Percentiles rank a stretch among this genome's conserved stretches.
phyloP scores from a whole-genome alignment of 1,140 invertebrate species.

The Drosophila nannoptera region DNA sequence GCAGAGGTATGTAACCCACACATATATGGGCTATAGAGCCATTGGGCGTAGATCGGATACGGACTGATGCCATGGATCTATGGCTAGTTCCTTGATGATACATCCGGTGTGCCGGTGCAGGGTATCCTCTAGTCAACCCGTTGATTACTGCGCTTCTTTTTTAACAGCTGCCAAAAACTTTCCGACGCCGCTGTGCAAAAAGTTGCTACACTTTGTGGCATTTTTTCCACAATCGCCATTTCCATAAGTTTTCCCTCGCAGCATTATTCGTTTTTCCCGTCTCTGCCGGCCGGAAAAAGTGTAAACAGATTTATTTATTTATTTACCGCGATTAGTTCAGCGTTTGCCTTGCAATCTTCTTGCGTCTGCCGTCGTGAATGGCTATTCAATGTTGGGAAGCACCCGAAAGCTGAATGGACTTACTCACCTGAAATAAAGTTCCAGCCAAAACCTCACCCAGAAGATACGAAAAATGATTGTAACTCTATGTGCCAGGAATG shows the following conservation, averaged over 20 bases:
- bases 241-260: slow-evolving; percentile 14
- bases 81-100: too few relatives aligned
- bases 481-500: slow-evolving; percentile 21
- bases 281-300: slow-evolving; percentile 18
- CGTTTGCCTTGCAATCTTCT: slow-evolving; percentile 2
- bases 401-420: slow-evolving; percentile 6
- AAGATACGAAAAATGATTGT: background rate
- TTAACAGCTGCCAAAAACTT: slow-evolving; percentile 44
- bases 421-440: slow-evolving; percentile 31
- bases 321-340: slow-evolving; percentile 40
- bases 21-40: background rate
- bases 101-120: background rate
- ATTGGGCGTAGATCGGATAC: too few relatives aligned
- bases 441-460: background rate
- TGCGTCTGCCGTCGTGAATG: slow-evolving; percentile 17
- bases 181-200: slow-evolving; percentile 18
- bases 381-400: slow-evolving; percentile 5
- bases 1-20: too few relatives aligned
- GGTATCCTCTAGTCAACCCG: background rate
- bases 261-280: slow-evolving; percentile 20
- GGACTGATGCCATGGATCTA: too few relatives aligned
- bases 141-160: background rate
- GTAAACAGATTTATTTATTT: slow-evolving; percentile 49
- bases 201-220: slow-evolving; percentile 37
- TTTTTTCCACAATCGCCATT: slow-evolving; percentile 24